Conservation (phyloP, 2,888 invertebrate genomes). For the Mesochorus sp. region DNA sequence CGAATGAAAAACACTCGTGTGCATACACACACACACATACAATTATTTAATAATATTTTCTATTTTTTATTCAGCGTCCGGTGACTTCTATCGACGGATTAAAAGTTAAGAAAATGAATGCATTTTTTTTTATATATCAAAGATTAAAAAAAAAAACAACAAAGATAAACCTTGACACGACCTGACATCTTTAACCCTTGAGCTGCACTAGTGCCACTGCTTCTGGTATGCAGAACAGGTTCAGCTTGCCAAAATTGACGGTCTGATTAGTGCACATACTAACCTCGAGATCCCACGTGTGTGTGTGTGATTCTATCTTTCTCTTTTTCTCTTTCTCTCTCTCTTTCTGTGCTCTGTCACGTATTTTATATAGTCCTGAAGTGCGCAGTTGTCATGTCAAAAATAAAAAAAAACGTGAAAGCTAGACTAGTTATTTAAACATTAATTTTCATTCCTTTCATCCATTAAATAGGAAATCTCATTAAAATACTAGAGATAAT, state of each 20-base stretch:
- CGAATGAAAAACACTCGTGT: slow-evolving; percentile 55
- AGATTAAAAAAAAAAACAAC: neutral
- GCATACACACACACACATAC: slow-evolving; percentile 61
- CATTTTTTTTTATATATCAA: no score
- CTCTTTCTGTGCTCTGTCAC: neutral
- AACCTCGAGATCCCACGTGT: slow-evolving; percentile 40
- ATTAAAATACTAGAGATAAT: no score
- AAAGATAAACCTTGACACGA: slow-evolving; percentile 58
- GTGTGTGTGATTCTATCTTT: no score
- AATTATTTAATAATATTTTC: slow-evolving; percentile 68
- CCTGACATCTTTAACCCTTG: slow-evolving; percentile 40
- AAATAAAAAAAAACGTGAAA: no score
- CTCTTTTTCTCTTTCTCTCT: no score
- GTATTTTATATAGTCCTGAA: slow-evolving; percentile 16
- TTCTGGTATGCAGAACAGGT: slow-evolving; percentile 59
- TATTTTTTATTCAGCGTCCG: slow-evolving; percentile 17
- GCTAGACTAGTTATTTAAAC: no score
- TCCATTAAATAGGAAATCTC: no score
- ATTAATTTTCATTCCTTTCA: no score
- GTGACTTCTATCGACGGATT: slow-evolving; percentile 5
- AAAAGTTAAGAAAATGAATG: slow-evolving; percentile 17
- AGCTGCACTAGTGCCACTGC: slow-evolving; percentile 19
- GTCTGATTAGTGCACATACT: slow-evolving; percentile 43
- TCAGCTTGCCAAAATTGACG: slow-evolving; percentile 53
- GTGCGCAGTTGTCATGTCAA: slow-evolving; percentile 37